Evolutionary conservation across 92 coral and sea anemone species (phyloP).

Genomic region (Phenganax stokvisi): DNA sequence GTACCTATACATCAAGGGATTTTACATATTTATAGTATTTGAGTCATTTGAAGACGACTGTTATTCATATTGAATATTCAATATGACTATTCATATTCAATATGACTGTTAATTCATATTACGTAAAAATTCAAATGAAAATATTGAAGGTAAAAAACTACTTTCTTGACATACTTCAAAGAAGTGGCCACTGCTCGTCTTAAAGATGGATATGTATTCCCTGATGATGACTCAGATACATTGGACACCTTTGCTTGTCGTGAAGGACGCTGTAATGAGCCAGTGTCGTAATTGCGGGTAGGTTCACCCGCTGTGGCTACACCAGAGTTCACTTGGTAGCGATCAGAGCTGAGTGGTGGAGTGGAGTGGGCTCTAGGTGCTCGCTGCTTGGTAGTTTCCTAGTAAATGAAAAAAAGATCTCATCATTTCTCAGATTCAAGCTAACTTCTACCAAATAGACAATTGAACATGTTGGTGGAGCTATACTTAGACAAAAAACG

Average conservation of each 20-base stretch:
- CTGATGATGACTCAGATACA: conserved; percentile 46
- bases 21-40: too few species aligned
- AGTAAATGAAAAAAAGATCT: neutral
- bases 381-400: conserved; percentile 54
- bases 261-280: conserved; percentile 59
- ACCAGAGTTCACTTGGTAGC: conserved; percentile 51
- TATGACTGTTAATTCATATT: too few species aligned
- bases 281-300: conserved; percentile 87
- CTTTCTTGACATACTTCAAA: conserved; percentile 8
- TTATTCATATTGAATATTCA: too few species aligned
- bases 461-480: neutral
- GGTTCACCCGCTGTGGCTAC: conserved; percentile 84
- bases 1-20: too few species aligned
- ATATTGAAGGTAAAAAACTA: too few species aligned
- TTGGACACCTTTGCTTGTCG: conserved; percentile 59
- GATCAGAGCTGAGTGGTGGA: conserved; percentile 61
- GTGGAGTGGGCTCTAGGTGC: conserved; percentile 87
- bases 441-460: too few species aligned
- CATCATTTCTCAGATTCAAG: neutral
- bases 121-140: too few species aligned
- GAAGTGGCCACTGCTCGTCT: conserved; percentile 65
- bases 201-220: conserved; percentile 77
- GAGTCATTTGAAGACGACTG: neutral
- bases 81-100: too few species aligned
- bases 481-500: neutral